Evolutionary conservation across 2,113 vertebrate genomes (phyloP), one percentile per base, ranked within the genome.

Genomic region (Pitta sordida): DNA sequence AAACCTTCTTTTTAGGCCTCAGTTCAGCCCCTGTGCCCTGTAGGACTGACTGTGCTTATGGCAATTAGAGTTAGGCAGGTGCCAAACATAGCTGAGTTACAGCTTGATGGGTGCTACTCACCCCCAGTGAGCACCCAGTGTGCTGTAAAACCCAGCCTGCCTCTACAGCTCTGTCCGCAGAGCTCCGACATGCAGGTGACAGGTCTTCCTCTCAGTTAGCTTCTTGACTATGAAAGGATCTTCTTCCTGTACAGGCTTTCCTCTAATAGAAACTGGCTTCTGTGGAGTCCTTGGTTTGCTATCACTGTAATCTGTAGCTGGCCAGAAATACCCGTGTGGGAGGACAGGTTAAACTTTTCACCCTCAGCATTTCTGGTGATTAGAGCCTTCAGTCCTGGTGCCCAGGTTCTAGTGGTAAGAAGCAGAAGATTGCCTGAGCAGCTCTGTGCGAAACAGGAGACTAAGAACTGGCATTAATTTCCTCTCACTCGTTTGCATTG

Each of bases 401-500:
- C 34, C 53, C 0, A 4, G 48, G 10, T 58, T 78, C 0, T 0
- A 63, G 48, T 21, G 59, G 39, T 87, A 37, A 70, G 63, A 46
- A 85, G 67, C 39, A 24, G 86, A 62, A 51, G 52, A 29, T 34
- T 36, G 79, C 51, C 51, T 58, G 39, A 86, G 68, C 53, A 88
- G 43, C 79, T 55, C 60, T 59, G 39, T 83, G 77, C 88, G 91
- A 83, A 94, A 94, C 46, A 34, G 43, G 68, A 93, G 71, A 71
- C 55, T 29, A 7, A 83, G 91, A 53, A 36, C 53, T 73, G 91
- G 92, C 65, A 80, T 94, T 93, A 68, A 74, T 94, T 96, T 96
- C 85, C 80, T 74, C 46, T 85, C 2, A 0, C 62, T 91, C 48
- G 23, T 92, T 93, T 94, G 81, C 86, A 56, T 83, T 93, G 88